phyloP scores from a whole-genome alignment of 53 echinoderm and acorn worm genomes.

The Astropecten irregularis region DNA sequence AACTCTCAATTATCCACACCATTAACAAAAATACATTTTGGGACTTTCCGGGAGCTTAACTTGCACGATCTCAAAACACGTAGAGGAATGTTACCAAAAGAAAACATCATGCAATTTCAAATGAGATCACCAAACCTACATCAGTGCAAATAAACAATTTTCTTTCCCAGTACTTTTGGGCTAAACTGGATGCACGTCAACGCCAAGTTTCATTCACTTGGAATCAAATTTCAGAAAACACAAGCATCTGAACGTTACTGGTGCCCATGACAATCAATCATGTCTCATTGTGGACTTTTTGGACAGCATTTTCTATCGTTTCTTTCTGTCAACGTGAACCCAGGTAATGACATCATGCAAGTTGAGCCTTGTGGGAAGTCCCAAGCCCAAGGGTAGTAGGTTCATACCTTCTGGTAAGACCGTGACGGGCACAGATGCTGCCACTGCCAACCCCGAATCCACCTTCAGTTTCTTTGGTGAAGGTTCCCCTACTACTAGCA shows the following conservation, averaged over 20 bases:
- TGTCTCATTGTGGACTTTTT: no score
- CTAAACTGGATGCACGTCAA: background rate
- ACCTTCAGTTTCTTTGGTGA: constrained; percentile 75
- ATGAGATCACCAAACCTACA: background rate
- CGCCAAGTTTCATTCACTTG: no score
- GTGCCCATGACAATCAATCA: no score
- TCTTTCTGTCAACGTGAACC: no score
- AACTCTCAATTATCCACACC: background rate
- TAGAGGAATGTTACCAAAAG: background rate
- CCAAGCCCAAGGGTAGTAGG: background rate
- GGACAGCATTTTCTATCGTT: no score
- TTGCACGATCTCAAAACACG: constrained; percentile 18
- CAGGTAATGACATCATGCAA: constrained; percentile 1
- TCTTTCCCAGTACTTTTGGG: background rate
- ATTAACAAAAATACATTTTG: background rate
- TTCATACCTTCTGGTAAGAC: constrained; percentile 20
- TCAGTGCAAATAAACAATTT: background rate
- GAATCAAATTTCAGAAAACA: no score
- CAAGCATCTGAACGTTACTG: no score
- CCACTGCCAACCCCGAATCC: background rate
- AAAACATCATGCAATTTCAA: background rate
- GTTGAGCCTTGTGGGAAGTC: background rate
- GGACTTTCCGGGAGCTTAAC: constrained; percentile 22
- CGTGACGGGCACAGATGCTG: background rate
- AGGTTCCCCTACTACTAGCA: constrained; percentile 63